Base-by-base conservation (phyloP, 2,888 invertebrate genomes). In the Spodoptera picta region DNA sequence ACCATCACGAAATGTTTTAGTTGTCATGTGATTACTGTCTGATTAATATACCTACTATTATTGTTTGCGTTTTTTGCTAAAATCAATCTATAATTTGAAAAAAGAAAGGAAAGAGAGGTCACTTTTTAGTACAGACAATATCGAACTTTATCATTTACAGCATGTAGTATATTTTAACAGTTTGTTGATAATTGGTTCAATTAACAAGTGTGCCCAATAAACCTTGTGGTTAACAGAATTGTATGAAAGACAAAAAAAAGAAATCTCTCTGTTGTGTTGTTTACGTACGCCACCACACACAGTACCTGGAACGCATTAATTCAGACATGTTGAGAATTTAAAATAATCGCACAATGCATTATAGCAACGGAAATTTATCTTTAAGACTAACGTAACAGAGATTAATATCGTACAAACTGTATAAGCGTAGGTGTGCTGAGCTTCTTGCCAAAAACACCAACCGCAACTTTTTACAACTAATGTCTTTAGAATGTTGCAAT, bases 241-340 rank as follows among this genome's bases (percentile, higher is more conserved):
- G 56, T 48, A 27, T 19, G 50, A 53, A 63, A 49, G 43, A 63
- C 54, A 63, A 64, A 44, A 51, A 64, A 67, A 69, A 60, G 58
- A 73, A 62, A 69, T 63, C 54, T 55, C 53, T 47, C 51, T 36
- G 49, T 55, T 49, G 69, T 75, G 83, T 83, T 87, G 81, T 84
- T 87, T 83, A 81, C 81, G 79, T 71, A 65, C 71, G 67, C 60
- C 80, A 75, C 78, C 82, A 80, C 85, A 80, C 83, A 80, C 79
- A 84, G 82, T 88, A 87, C 89, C 81, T 84, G 85, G 89, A 88
- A 88, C 79, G 69, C 83, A 82, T 87, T 82, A 84, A 85, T 79
- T 79, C 80, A 68, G 72, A 86, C 87, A 80, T 76, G 81, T 61
- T 67, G 74, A 80, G 90, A 89, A 89, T 90, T 83, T 74, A 87